These are phyloP conservation scores for Drosophila nigrodunni DNA, from an alignment of 1,140 invertebrate species.

Conservation along the genomic window DNA sequence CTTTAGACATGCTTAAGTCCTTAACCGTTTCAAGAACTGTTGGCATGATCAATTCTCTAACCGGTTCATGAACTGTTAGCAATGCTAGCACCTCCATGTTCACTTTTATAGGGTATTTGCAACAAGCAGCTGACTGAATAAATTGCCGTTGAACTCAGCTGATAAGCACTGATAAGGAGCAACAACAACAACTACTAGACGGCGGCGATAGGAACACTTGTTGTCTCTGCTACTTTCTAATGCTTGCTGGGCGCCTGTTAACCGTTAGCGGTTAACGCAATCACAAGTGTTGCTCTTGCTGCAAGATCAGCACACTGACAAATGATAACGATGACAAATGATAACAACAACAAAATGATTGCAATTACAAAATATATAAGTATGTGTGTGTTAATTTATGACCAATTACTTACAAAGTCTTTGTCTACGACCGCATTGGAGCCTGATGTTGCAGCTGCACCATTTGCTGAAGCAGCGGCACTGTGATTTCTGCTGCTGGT, in stretches of 20 bases:
- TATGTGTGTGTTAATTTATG: no score
- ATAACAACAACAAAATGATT: conserved; percentile 33
- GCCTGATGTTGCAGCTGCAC: conserved; percentile 18
- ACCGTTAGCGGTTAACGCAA: conserved; percentile 46
- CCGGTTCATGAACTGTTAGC: neutral
- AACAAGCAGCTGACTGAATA: neutral
- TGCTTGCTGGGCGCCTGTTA: conserved; percentile 36
- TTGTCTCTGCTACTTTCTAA: neutral
- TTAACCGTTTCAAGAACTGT: neutral
- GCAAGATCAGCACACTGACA: conserved; percentile 22
- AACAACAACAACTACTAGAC: neutral
- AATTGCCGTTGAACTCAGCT: conserved; percentile 9
- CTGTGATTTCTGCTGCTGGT: conserved; percentile 11
- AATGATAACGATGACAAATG: conserved; percentile 9
- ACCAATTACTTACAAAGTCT: conserved; percentile 64
- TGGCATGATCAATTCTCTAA: neutral
- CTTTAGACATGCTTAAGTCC: neutral
- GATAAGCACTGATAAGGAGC: conserved; percentile 29
- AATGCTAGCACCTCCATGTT: neutral
- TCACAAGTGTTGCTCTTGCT: conserved; percentile 32
- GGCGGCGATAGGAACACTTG: neutral
- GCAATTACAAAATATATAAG: conserved; percentile 18
- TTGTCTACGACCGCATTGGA: conserved; percentile 54
- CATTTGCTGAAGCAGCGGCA: conserved; percentile 31
- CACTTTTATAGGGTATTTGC: conserved; percentile 25